Evolutionary conservation across 2,113 vertebrate species (phyloP).

Genomic region (Corapipo altera): DNA sequence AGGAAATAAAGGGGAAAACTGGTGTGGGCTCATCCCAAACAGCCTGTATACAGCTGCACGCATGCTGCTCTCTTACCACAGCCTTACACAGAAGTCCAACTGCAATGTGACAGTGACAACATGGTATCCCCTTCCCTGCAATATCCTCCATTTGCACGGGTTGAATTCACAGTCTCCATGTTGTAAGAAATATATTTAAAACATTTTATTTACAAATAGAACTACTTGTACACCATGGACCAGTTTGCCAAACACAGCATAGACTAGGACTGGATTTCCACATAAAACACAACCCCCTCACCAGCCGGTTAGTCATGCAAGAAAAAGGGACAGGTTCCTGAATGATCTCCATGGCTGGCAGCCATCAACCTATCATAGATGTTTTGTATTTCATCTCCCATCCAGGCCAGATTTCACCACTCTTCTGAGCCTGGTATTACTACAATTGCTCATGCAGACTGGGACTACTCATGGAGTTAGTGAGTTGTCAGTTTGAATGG

Average conservation of each 20-base stretch:
- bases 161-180: constrained; percentile 19
- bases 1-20: neutral
- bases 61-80: neutral
- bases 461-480: neutral
- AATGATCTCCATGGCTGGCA: neutral
- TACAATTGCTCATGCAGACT: neutral
- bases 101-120: neutral
- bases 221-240: constrained; percentile 46
- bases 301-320: neutral
- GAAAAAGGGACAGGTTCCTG: neutral
- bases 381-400: neutral
- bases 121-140: neutral
- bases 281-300: neutral
- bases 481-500: neutral
- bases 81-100: neutral
- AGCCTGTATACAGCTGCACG: neutral
- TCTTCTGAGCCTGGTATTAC: neutral
- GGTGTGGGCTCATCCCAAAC: neutral
- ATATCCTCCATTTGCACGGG: neutral
- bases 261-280: constrained; percentile 41
- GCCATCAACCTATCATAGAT: neutral
- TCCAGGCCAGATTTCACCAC: neutral
- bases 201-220: constrained; percentile 66
- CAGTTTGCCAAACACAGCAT: constrained; percentile 28
- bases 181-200: constrained; percentile 41